Evolutionary conservation across 2,888 invertebrate genomes (phyloP).

Genomic region (Acleris literana): DNA sequence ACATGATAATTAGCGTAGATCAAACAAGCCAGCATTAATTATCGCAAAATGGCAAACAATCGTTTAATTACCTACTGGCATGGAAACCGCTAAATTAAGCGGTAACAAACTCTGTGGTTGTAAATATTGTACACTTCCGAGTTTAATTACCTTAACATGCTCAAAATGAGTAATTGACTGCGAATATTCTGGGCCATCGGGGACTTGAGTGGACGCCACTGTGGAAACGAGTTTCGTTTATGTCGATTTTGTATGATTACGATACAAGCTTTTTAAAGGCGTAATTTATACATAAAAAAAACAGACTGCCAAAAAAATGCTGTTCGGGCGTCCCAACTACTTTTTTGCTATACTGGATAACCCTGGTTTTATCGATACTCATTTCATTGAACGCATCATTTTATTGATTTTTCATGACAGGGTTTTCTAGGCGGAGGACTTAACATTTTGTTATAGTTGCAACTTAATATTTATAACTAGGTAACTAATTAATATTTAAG

Average conservation of each 20-base stretch:
- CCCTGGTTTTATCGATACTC: too few species aligned
- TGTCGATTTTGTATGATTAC: neutral
- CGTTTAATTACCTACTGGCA: constrained; percentile 76
- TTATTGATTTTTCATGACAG: too few species aligned
- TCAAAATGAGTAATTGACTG: constrained; percentile 36
- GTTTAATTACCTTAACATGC: constrained; percentile 37
- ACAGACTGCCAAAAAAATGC: too few species aligned
- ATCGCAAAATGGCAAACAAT: constrained; percentile 80
- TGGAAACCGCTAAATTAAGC: constrained; percentile 77
- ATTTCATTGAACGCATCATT: too few species aligned
- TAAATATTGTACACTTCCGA: constrained; percentile 56
- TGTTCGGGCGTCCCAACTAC: too few species aligned
- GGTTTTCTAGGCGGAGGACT: too few species aligned
- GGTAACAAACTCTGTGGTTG: constrained; percentile 56
- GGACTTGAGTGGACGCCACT: constrained; percentile 25
- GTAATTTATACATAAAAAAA: too few species aligned
- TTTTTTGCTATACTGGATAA: too few species aligned
- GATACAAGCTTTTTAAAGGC: neutral
- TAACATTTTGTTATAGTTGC: too few species aligned
- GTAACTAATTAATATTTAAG: too few species aligned
- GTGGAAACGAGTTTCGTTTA: constrained; percentile 5
- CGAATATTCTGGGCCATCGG: constrained; percentile 26
- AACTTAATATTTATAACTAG: too few species aligned
- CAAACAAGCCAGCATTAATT: constrained; percentile 79
- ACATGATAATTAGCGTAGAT: constrained; percentile 78